Evolutionary conservation across 2,113 vertebrate species (phyloP).

Genomic region (Xiphias gladius): DNA sequence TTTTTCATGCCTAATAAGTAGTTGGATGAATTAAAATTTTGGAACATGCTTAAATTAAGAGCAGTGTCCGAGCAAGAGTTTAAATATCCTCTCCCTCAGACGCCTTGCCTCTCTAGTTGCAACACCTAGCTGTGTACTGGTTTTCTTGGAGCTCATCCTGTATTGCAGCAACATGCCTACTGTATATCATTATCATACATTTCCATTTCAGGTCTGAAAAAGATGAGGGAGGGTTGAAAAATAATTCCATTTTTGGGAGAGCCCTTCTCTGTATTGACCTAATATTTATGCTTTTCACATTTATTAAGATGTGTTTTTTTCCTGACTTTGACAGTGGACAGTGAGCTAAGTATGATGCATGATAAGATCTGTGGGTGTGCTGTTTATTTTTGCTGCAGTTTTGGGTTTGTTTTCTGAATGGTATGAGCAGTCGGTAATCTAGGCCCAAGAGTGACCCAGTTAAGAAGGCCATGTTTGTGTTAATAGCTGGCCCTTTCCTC

Average conservation of each 20-base stretch:
- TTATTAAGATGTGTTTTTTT: constrained; percentile 15
- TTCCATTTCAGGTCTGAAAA: constrained; percentile 51
- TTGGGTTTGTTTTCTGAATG: constrained; percentile 38
- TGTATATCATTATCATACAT: constrained; percentile 74
- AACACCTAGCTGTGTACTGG: constrained; percentile 23
- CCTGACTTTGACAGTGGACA: constrained; percentile 15
- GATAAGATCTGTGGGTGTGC: constrained; percentile 44
- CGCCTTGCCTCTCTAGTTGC: neutral
- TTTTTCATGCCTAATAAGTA: constrained; percentile 19
- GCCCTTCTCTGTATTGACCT: constrained; percentile 46
- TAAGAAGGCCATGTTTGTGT: constrained; percentile 64
- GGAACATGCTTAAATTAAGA: constrained; percentile 26
- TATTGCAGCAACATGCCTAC: constrained; percentile 52
- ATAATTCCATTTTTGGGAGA: constrained; percentile 36
- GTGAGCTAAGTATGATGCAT: constrained; percentile 15
- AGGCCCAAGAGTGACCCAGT: constrained; percentile 60
- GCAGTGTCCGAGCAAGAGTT: constrained; percentile 2
- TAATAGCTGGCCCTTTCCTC: constrained; percentile 66
- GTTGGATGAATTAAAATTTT: neutral
- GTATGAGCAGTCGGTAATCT: constrained; percentile 31
- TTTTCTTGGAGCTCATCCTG: constrained; percentile 48
- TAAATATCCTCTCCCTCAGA: constrained; percentile 29
- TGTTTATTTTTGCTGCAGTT: constrained; percentile 29
- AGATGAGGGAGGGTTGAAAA: constrained; percentile 44
- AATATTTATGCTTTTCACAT: constrained; percentile 48